These are phyloP conservation scores for Natrix natrix DNA, from an alignment of 2,797 vertebrate genomes.

Conservation along the genomic window DNA sequence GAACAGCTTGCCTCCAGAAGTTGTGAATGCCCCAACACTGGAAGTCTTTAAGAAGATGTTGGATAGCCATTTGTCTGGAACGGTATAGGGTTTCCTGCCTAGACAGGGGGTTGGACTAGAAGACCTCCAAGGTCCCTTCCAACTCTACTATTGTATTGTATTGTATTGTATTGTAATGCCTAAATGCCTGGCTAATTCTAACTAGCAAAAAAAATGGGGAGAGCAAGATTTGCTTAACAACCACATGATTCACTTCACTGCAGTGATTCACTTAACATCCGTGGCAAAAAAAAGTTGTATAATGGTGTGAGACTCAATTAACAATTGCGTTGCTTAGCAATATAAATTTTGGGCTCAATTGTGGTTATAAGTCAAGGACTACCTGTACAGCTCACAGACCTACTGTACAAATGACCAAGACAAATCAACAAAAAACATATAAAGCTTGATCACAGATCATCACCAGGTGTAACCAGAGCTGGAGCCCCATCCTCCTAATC, in stretches of 20 bases:
- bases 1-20: no score
- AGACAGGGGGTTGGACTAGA: no score
- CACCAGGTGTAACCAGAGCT: neutral
- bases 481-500: neutral
- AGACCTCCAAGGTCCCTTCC: no score
- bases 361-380: neutral
- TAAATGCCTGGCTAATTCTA: neutral
- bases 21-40: no score
- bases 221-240: neutral
- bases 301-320: neutral
- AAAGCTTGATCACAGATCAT: neutral
- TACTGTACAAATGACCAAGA: neutral
- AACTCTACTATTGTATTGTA: no score
- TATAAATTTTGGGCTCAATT: neutral
- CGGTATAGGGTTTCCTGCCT: no score
- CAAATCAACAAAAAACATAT: neutral
- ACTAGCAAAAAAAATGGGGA: neutral
- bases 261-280: no score
- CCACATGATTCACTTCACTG: neutral
- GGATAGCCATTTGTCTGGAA: no score
- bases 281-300: neutral
- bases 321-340: neutral
- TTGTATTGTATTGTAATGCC: no score
- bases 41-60: no score
- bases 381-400: neutral